phyloP scores from a whole-genome alignment of 2,888 invertebrate genomes.

The Campopleginae sp. region DNA sequence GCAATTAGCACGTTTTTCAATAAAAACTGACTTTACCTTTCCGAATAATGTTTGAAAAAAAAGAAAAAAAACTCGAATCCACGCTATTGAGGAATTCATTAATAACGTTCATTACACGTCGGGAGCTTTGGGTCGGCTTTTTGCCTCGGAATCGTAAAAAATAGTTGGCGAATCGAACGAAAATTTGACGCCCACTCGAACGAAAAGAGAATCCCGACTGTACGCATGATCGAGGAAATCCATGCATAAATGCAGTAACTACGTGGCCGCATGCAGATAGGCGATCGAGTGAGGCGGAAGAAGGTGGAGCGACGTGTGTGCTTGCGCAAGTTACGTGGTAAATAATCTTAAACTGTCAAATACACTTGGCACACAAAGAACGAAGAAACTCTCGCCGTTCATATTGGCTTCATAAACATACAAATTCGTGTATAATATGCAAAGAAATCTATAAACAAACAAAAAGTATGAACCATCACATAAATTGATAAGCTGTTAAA shows the following conservation, averaged over 20 bases:
- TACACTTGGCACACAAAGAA: slow-evolving; percentile 69
- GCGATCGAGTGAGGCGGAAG: slow-evolving; percentile 44
- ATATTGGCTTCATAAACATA: slow-evolving; percentile 42
- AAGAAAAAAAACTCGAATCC: too few relatives aligned
- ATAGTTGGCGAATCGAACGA: not conserved
- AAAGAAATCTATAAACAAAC: slow-evolving; percentile 10
- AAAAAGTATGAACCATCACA: not conserved
- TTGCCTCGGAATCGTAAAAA: not conserved
- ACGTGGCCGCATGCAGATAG: slow-evolving; percentile 52
- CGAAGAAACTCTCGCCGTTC: slow-evolving; percentile 41
- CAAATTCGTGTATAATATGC: slow-evolving; percentile 18
- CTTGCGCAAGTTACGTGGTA: slow-evolving; percentile 70
- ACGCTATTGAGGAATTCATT: not conserved
- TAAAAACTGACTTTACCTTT: too few relatives aligned
- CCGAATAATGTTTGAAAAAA: too few relatives aligned
- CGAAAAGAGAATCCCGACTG: slow-evolving; percentile 37
- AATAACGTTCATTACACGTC: not conserved
- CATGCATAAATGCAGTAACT: slow-evolving; percentile 52
- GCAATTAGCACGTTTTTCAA: not conserved
- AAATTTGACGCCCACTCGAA: not conserved
- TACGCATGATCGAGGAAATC: slow-evolving; percentile 41
- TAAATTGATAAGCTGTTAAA: not conserved
- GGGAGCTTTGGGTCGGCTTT: not conserved
- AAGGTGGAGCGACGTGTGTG: slow-evolving; percentile 48
- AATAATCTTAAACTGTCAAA: slow-evolving; percentile 79